Base-by-base conservation (phyloP, 2,888 invertebrate genomes). In the Eurytoma adleriae region DNA sequence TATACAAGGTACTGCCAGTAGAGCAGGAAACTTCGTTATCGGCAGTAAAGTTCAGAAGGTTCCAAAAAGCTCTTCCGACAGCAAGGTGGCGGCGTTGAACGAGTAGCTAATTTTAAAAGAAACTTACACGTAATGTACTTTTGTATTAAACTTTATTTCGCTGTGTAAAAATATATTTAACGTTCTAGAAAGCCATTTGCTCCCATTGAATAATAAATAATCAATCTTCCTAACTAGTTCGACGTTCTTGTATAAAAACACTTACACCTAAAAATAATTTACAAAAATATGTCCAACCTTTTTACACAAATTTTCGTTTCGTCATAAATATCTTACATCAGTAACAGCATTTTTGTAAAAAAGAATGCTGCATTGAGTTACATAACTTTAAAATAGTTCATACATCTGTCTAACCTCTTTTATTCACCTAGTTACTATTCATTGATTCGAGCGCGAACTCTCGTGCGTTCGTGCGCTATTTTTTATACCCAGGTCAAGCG, bases 391-490 rank as follows among this genome's bases (percentile, higher is more conserved):
- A 71, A 77, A 50, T 77, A 64, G 70, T 77, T 77, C 56, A 57
- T 50, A 77, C 70, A 57, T 20, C 54, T 67, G 73, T 73, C 67
- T 67, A 73, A 73, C 68, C 70, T 79, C 52, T 59, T 74, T 79
- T 66, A 70, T 79, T 79, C 70, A 70, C 70, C 75, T 52, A 75
- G 68, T 79, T 79, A 70, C 70, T 64, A 75, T 75, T 72, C 79
- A 79, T 79, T 79, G 70, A 70, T 75, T 75, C 62, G 54, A 12
- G 30, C 56, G 54, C 56, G 61, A 24, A 59, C 30, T 72, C 59
- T 73, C 62, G 71, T 52, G 62, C 54, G 62, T 20, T 66, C 4
- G 13, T 20, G 30, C 27, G 27, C 14, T 30, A 16, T 24, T 79
- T 73, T 72, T 67, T 27, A 0, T 20, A 27, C 59, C 10, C 59